phyloP scores from a whole-genome alignment of 2,113 vertebrate genomes.

The Shinisaurus crocodilurus region DNA sequence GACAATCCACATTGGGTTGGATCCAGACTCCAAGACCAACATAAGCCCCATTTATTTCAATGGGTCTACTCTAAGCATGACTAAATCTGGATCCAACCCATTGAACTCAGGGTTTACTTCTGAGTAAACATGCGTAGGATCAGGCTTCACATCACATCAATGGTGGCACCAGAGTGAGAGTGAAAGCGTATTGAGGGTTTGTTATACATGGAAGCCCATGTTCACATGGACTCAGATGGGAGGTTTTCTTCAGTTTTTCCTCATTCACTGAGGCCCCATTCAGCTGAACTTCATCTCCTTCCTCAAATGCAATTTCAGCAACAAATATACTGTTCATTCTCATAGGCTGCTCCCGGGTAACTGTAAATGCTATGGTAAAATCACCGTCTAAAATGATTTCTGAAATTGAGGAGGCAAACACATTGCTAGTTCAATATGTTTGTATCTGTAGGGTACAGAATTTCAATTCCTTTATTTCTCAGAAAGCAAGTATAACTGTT shows the following conservation, averaged over 20 bases:
- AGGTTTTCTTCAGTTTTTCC: neutral
- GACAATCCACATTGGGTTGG: too few relatives aligned
- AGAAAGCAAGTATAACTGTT: neutral
- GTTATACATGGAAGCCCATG: too few relatives aligned
- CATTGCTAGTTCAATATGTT: neutral
- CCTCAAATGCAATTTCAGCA: neutral
- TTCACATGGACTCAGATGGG: neutral
- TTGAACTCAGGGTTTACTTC: neutral
- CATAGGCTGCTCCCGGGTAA: neutral
- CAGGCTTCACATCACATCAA: too few relatives aligned
- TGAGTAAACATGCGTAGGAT: too few relatives aligned
- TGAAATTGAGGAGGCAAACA: neutral
- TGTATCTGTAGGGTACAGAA: constrained; percentile 1
- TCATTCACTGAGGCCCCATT: neutral
- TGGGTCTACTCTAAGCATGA: too few relatives aligned
- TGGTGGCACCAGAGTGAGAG: neutral
- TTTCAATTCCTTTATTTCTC: neutral
- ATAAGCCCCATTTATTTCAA: too few relatives aligned
- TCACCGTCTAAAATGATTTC: neutral
- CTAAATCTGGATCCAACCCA: neutral
- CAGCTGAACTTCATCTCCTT: neutral
- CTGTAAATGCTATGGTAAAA: neutral
- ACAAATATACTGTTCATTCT: neutral
- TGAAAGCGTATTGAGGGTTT: neutral
- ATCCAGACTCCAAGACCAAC: too few relatives aligned